Conservation (phyloP, 2,888 invertebrate genomes). For the Amphimallon solstitiale region DNA sequence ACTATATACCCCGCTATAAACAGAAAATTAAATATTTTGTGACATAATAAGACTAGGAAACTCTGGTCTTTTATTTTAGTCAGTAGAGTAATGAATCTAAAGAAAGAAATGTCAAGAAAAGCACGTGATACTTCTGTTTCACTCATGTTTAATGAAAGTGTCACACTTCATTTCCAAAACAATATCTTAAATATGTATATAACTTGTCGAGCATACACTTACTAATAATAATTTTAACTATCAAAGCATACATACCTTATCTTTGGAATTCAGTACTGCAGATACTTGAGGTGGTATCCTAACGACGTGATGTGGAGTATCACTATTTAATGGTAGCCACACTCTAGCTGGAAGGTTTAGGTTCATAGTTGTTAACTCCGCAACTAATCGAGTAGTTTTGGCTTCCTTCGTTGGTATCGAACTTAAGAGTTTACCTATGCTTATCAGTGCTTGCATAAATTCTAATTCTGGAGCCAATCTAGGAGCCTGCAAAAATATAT, state of each 20-base stretch:
- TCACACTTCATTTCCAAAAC: too few relatives aligned
- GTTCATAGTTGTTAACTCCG: constrained; percentile 93
- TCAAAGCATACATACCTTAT: constrained; percentile 73
- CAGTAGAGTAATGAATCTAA: too few relatives aligned
- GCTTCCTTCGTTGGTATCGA: constrained; percentile 88
- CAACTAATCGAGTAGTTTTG: constrained; percentile 90
- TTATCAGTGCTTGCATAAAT: constrained; percentile 87
- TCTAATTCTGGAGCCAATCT: constrained; percentile 85
- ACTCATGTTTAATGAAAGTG: too few relatives aligned
- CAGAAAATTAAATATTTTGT: too few relatives aligned
- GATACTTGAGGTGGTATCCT: constrained; percentile 97
- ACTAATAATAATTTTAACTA: background rate
- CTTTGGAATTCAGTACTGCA: constrained; percentile 98
- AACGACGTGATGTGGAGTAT: constrained; percentile 89
- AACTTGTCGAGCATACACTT: too few relatives aligned
- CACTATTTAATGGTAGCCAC: constrained; percentile 93
- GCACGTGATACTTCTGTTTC: too few relatives aligned
- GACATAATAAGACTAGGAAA: too few relatives aligned
- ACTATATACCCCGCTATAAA: too few relatives aligned
- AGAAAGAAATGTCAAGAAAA: too few relatives aligned
- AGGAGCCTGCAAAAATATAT: constrained; percentile 71
- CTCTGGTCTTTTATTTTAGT: too few relatives aligned
- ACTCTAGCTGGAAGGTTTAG: constrained; percentile 97
- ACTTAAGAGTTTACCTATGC: constrained; percentile 85
- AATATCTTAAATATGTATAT: too few relatives aligned